A percentile compares a stretch with the other conserved stretches of the same genome.
These are phyloP conservation scores for Oppia nitens DNA, from an alignment of 1,140 invertebrate species.

Conservation along the genomic window DNA sequence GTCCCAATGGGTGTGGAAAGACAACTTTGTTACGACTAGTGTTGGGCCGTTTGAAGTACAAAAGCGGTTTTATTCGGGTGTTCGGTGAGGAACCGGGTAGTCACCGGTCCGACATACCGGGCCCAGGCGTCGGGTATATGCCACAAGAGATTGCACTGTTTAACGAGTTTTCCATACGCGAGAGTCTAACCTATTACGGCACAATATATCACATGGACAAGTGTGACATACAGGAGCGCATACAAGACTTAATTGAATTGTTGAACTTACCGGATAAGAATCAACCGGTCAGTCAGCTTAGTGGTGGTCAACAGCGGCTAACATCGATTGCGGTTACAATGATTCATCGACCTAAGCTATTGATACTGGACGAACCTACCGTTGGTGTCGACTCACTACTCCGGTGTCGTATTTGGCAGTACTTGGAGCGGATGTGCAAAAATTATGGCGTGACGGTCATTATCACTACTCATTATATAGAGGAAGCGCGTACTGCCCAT, in stretches of 20 bases:
- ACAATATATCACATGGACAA: conserved; percentile 71
- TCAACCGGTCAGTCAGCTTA: conserved; percentile 28
- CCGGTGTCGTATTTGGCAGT: conserved; percentile 41
- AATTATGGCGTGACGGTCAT: conserved; percentile 26
- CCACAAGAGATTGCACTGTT: conserved; percentile 77
- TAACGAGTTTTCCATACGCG: conserved; percentile 79
- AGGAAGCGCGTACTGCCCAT: conserved; percentile 29
- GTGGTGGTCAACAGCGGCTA: conserved; percentile 77
- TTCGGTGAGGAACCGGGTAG: conserved; percentile 4
- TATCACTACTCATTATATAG: conserved; percentile 33
- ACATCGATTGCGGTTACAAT: conserved; percentile 81
- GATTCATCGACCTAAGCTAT: conserved; percentile 77
- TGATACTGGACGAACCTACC: conserved; percentile 90
- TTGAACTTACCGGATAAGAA: conserved; percentile 50
- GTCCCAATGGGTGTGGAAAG: conserved; percentile 18
- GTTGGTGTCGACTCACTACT: conserved; percentile 77
- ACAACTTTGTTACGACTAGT: conserved; percentile 16
- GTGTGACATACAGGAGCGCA: conserved; percentile 37
- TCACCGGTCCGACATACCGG: conserved; percentile 16
- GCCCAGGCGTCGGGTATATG: conserved; percentile 42
- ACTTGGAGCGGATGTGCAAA: conserved; percentile 8
- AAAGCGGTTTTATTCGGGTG: conserved; percentile 7
- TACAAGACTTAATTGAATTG: conserved; percentile 73
- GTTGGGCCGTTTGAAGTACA: conserved; percentile 9
- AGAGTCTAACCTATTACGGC: conserved; percentile 91